phyloP scores from a whole-genome alignment of 1,140 invertebrate genomes.

The Drosophila kikkawai region DNA sequence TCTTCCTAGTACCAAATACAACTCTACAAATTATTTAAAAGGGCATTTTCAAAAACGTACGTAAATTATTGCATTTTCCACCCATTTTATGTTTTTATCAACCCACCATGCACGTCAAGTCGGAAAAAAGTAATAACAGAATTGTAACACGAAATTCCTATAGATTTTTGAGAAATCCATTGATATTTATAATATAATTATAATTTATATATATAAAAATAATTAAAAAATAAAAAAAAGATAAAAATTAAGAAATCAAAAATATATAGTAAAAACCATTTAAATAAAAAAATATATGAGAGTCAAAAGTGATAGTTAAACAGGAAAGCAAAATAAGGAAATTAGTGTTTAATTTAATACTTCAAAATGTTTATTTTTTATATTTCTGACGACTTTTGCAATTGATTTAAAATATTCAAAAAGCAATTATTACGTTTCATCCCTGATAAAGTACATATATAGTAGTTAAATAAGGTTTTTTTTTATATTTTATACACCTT shows the following conservation, averaged over 20 bases:
- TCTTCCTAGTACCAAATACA: conserved; percentile 3
- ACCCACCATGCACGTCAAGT: background rate
- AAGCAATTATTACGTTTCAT: background rate
- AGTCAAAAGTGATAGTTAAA: too few relatives aligned
- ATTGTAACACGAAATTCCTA: background rate
- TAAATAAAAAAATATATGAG: too few relatives aligned
- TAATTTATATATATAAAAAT: too few relatives aligned
- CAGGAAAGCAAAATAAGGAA: too few relatives aligned
- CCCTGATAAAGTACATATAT: too few relatives aligned
- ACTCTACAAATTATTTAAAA: conserved; percentile 1
- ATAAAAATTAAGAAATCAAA: too few relatives aligned
- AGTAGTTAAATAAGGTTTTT: background rate
- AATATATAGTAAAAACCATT: too few relatives aligned
- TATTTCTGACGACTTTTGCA: too few relatives aligned
- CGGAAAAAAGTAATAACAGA: background rate
- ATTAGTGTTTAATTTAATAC: too few relatives aligned
- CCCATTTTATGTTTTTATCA: background rate
- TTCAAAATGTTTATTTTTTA: too few relatives aligned
- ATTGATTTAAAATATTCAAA: background rate
- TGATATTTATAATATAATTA: background rate
- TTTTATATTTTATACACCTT: too few relatives aligned
- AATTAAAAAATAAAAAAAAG: too few relatives aligned
- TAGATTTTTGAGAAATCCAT: background rate
- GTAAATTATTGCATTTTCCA: conserved; percentile 2
- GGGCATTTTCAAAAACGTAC: conserved; percentile 10